Conservation (phyloP, 1,140 invertebrate species). For the Gryon sp. region DNA sequence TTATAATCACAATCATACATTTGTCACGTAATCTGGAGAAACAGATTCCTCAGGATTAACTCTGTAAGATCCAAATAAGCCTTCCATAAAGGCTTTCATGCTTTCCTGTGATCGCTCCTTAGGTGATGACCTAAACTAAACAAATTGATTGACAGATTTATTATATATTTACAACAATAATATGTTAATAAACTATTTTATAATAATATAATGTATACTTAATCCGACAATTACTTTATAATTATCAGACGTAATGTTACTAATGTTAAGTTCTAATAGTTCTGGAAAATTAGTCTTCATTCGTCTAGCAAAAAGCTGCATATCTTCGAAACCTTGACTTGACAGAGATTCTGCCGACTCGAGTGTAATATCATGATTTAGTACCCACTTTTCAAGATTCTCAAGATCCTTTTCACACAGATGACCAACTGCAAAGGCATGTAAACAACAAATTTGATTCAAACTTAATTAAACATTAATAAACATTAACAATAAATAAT, state of each 20-base stretch:
- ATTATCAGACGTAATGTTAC: constrained; percentile 56
- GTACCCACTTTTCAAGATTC: constrained; percentile 72
- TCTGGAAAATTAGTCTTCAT: constrained; percentile 73
- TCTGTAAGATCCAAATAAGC: constrained; percentile 68
- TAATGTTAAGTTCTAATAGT: constrained; percentile 62
- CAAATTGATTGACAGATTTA: no score
- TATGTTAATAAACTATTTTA: no score
- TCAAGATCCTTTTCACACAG: constrained; percentile 75
- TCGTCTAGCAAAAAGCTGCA: constrained; percentile 71
- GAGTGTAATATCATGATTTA: constrained; percentile 58
- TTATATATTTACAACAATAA: no score
- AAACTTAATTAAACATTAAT: background rate
- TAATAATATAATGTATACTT: no score
- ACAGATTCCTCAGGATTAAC: background rate
- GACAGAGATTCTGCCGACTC: constrained; percentile 67
- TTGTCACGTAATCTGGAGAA: constrained; percentile 67
- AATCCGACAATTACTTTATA: constrained; percentile 44
- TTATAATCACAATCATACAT: no score
- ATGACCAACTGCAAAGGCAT: constrained; percentile 75
- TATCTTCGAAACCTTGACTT: constrained; percentile 73
- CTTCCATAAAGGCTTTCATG: constrained; percentile 72
- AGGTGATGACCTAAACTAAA: constrained; percentile 73
- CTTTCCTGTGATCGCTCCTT: constrained; percentile 66
- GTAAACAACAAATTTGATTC: background rate
- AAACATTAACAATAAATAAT: no score